Percentiles rank a stretch among this genome's conserved stretches.
phyloP scores from a whole-genome alignment of 2,797 vertebrate genomes.

The Poeciliopsis turneri region DNA sequence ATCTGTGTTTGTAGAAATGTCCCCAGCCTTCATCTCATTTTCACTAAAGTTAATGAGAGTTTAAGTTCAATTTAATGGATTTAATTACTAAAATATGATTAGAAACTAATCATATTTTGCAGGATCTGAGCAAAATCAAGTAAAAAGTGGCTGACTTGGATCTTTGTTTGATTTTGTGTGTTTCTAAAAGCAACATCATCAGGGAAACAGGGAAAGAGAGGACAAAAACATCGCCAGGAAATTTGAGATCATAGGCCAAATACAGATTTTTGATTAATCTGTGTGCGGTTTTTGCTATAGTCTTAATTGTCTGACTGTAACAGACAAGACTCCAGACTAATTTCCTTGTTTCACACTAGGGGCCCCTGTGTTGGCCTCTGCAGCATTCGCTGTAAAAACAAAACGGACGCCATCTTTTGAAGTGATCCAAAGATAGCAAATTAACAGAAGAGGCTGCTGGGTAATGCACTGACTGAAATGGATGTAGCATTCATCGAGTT shows the following conservation, averaged over 20 bases:
- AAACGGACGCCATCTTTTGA: conserved; percentile 3
- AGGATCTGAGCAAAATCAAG: not conserved
- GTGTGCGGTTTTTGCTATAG: not conserved
- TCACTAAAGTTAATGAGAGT: not conserved
- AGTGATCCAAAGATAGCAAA: not conserved
- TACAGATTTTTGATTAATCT: not conserved
- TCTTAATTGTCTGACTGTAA: not conserved
- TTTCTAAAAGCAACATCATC: not conserved
- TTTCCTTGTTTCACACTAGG: conserved; percentile 5
- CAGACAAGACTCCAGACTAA: conserved; percentile 9
- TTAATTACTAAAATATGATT: not conserved
- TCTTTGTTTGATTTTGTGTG: not conserved
- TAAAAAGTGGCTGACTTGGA: not conserved
- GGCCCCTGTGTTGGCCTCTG: not conserved
- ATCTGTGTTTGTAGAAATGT: not conserved
- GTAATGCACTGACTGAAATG: not conserved
- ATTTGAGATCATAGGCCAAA: conserved; percentile 4
- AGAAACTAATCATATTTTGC: not conserved
- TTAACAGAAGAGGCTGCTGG: not conserved
- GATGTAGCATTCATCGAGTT: not conserved
- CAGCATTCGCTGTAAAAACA: conserved; percentile 28
- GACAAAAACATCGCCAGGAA: conserved; percentile 20
- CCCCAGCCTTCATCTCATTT: not conserved
- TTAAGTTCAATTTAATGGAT: not conserved
- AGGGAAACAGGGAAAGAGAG: conserved; percentile 69